Base-by-base conservation (phyloP, 2,888 invertebrate genomes). In the Microplitis deprimator region DNA sequence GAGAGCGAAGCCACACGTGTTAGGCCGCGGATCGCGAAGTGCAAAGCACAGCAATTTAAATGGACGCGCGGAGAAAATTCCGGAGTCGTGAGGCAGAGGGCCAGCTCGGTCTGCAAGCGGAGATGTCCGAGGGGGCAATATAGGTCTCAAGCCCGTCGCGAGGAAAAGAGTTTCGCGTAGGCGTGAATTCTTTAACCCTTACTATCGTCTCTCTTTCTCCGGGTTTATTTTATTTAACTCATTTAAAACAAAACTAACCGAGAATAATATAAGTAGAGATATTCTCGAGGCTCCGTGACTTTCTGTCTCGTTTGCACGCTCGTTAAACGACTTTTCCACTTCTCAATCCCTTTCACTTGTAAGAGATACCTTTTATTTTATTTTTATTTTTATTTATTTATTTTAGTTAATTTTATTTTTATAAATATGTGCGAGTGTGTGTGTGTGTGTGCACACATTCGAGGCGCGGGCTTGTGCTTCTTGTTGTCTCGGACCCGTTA, bases 181-280 rank as follows among this genome's bases (percentile, higher is more conserved):
- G 86, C 87, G 88, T 88, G 84, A 87, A 88, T 88, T 88, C 88
- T 87, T 85, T 70, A 68, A 84, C 82, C 86, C 82, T 85, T 85
- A 85, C 50, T 85, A 87, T 88, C 88, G 87, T 80, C 82, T 81
- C 78, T 68, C 68, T 20, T 75, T 80, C 65, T 65, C 62, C 75
- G 72, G 73, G 77, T 79, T 68, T 29, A 61, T 76, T 75, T 79
- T 73, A 40, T 40, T 65, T 71, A 41, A 29, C 68, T 67, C 7
- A 17, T 60, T 59, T 39, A 20, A 40, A 72, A 67, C 73, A 50
- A 62, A 16, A 72, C 72, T 76, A 67, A 50, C 13, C 50, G 8
- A 50, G 13, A 50, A 50, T 3, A 50, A 50, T 50, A 13, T 50
- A 50, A 29, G 50, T 50, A 50, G 13, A 50, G 50, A 50, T 50